These are phyloP conservation scores for Tachina grossa DNA, from an alignment of 2,888 invertebrate species.

Conservation along the genomic window DNA sequence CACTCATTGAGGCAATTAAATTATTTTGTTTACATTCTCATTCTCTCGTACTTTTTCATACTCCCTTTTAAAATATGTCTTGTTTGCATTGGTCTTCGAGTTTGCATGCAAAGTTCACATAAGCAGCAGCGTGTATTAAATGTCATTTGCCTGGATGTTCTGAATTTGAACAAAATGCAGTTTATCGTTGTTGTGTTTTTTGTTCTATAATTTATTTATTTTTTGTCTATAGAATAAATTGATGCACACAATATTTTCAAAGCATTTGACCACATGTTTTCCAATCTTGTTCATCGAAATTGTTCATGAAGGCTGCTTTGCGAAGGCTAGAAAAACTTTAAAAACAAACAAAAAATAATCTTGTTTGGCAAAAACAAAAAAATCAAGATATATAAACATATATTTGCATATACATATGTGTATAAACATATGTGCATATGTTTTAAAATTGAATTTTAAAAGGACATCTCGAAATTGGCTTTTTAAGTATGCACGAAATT, in stretches of 20 bases:
- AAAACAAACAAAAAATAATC: too few relatives aligned
- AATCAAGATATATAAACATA: too few relatives aligned
- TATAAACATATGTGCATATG: too few relatives aligned
- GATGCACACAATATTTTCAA: constrained; percentile 45
- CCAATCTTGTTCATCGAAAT: constrained; percentile 9
- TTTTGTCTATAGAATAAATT: constrained; percentile 11
- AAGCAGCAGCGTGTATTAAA: background rate
- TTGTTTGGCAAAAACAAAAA: background rate
- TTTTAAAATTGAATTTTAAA: too few relatives aligned
- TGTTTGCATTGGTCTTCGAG: background rate
- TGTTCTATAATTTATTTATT: background rate
- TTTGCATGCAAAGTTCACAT: background rate
- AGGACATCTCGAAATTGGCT: too few relatives aligned
- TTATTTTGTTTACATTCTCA: background rate
- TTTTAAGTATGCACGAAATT: too few relatives aligned
- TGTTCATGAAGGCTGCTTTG: background rate
- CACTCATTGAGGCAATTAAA: constrained; percentile 16
- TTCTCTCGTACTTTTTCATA: background rate
- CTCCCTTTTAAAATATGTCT: background rate
- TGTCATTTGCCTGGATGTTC: constrained; percentile 43
- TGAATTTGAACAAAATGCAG: constrained; percentile 15
- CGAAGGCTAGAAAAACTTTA: background rate
- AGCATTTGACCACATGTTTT: constrained; percentile 66
- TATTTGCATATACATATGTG: too few relatives aligned
- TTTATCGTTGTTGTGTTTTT: background rate